Evolutionary conservation across 1,140 invertebrate species (phyloP).

Genomic region (Drosophila erecta): DNA sequence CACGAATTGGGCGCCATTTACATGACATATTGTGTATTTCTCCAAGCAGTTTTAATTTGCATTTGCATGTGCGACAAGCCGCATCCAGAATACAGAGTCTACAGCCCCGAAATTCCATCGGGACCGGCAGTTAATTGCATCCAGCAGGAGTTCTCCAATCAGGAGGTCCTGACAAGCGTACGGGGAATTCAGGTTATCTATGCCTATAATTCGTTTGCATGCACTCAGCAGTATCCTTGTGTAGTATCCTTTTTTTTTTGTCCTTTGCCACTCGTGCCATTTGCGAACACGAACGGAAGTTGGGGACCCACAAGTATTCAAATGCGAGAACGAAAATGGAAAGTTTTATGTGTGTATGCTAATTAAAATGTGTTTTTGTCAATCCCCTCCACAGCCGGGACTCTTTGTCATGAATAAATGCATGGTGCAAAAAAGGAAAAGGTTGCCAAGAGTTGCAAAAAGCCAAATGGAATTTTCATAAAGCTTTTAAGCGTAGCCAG

Average conservation of each 20-base stretch:
- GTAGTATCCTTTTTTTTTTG: conserved; percentile 3
- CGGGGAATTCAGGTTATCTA: conserved; percentile 31
- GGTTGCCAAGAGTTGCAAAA: conserved; percentile 41
- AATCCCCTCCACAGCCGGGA: conserved; percentile 19
- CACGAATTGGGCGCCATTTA: conserved; percentile 26
- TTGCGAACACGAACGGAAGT: conserved; percentile 8
- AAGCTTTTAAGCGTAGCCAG: conserved; percentile 37
- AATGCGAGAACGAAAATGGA: conserved; percentile 17
- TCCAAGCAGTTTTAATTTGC: conserved; percentile 45
- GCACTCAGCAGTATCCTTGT: conserved; percentile 2
- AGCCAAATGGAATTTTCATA: conserved; percentile 57
- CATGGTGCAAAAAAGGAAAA: conserved; percentile 31
- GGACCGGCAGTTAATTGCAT: conserved; percentile 43
- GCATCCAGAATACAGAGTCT: background rate
- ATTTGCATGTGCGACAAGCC: conserved; percentile 24
- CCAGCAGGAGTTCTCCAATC: conserved; percentile 23
- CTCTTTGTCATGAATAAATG: conserved; percentile 47
- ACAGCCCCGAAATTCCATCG: background rate
- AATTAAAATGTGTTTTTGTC: conserved; percentile 53
- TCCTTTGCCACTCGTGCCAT: background rate
- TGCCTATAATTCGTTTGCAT: conserved; percentile 20
- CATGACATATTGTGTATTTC: conserved; percentile 38
- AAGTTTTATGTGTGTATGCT: conserved; percentile 47
- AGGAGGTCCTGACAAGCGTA: conserved; percentile 6
- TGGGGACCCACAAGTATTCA: conserved; percentile 34